Conservation (phyloP, 2,888 invertebrate genomes). For the Noctua pronuba region DNA sequence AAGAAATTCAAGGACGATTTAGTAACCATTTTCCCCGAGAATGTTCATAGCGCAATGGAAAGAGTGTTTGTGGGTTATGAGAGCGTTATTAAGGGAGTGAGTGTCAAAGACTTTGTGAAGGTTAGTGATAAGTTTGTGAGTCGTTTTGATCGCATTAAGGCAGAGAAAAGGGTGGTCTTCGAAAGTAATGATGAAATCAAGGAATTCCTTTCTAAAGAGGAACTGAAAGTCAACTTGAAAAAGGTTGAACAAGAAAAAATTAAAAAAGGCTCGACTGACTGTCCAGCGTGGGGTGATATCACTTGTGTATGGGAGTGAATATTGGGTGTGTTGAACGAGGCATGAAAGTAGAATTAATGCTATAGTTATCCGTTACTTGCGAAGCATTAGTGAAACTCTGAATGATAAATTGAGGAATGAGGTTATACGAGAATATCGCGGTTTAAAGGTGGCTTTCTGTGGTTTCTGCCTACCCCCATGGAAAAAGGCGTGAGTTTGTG, state of each 20-base stretch:
- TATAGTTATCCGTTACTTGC: neutral
- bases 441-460: no score
- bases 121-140: constrained; percentile 3
- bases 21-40: constrained; percentile 25
- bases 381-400: neutral
- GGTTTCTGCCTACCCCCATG: neutral
- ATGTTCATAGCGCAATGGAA: constrained; percentile 9
- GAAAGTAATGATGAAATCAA: constrained; percentile 12
- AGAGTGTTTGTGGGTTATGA: constrained; percentile 2
- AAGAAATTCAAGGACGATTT: constrained; percentile 28
- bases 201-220: constrained; percentile 15
- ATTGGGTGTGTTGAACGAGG: neutral
- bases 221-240: constrained; percentile 39
- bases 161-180: constrained; percentile 29
- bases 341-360: neutral
- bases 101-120: constrained; percentile 5
- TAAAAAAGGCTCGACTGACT: neutral
- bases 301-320: neutral
- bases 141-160: constrained; percentile 15
- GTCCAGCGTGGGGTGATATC: neutral
- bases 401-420: neutral
- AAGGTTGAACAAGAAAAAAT: neutral
- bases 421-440: no score
- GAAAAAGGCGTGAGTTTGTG: neutral
- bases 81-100: constrained; percentile 4